Evolutionary conservation across 2,797 vertebrate species (phyloP).

Genomic region (Galaxias olidus): DNA sequence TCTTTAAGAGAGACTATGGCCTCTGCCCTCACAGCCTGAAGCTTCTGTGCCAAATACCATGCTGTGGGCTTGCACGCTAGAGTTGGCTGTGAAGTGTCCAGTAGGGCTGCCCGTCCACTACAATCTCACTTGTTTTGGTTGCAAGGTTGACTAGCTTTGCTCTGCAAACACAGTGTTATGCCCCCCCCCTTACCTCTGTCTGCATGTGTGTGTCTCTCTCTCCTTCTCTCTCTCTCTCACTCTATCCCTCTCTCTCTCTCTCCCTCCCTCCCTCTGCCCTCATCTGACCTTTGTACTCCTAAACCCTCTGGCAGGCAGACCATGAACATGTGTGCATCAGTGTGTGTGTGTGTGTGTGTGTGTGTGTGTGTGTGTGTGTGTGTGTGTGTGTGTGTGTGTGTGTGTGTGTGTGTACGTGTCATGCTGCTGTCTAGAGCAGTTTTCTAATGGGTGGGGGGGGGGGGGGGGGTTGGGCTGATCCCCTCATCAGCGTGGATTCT

Average conservation of each 20-base stretch:
- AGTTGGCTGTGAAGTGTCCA: no score
- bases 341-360: background rate
- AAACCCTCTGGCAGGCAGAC: constrained; percentile 23
- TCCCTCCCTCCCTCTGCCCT: constrained; percentile 17
- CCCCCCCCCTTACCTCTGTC: no score
- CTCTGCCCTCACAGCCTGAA: no score
- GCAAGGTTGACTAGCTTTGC: background rate
- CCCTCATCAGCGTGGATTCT: background rate
- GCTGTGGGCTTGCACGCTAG: no score
- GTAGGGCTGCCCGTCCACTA: no score
- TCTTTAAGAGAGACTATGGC: no score
- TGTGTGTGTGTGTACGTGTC: background rate
- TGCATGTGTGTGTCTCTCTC: no score
- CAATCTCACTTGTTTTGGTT: background rate
- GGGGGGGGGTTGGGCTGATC: background rate
- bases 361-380: background rate
- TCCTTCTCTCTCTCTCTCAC: no score
- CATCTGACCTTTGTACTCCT: constrained; percentile 37
- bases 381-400: background rate
- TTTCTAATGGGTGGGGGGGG: background rate
- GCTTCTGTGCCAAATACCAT: no score
- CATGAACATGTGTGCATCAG: constrained; percentile 17
- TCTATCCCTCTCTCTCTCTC: constrained; percentile 3
- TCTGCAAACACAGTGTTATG: constrained; percentile 11
- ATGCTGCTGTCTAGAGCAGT: background rate